Percentiles rank a stretch among this genome's conserved stretches.
Evolutionary conservation across 1,140 invertebrate species (phyloP).

Genomic region (Atta cephalotes): DNA sequence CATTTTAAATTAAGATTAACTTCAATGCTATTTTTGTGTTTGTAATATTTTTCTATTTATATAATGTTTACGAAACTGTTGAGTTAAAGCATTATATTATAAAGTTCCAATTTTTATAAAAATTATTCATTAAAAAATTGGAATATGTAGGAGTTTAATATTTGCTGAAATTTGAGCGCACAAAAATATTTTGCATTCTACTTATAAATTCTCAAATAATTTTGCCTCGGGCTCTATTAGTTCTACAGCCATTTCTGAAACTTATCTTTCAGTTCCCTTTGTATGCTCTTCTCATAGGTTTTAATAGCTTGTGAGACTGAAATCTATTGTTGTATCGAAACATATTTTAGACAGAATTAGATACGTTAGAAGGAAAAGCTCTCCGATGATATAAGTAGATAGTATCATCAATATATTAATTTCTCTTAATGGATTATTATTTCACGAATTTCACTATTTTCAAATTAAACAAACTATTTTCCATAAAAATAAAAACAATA

Average conservation of each 20-base stretch:
- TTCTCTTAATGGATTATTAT: slow-evolving; percentile 8
- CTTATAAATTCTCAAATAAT: background rate
- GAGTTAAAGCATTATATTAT: background rate
- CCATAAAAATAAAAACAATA: background rate
- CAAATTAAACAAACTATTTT: background rate
- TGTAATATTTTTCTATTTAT: background rate
- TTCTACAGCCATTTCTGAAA: slow-evolving; percentile 20
- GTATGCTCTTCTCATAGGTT: slow-evolving; percentile 79
- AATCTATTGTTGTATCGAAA: slow-evolving; percentile 51
- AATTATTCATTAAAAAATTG: background rate
- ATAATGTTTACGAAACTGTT: background rate
- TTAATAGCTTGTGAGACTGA: slow-evolving; percentile 65
- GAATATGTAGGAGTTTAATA: background rate
- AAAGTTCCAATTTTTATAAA: background rate
- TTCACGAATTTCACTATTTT: background rate
- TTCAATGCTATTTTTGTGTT: background rate
- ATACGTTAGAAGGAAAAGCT: slow-evolving; percentile 7
- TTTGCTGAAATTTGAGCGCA: background rate
- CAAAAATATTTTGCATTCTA: background rate
- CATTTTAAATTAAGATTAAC: background rate
- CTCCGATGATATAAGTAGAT: background rate
- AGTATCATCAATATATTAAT: slow-evolving; percentile 19
- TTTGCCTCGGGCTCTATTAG: background rate
- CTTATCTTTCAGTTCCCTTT: slow-evolving; percentile 51
- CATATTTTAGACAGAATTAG: slow-evolving; percentile 58